Evolutionary conservation across 2,797 vertebrate genomes (phyloP).

Genomic region (Chaetodon trifasciatus): DNA sequence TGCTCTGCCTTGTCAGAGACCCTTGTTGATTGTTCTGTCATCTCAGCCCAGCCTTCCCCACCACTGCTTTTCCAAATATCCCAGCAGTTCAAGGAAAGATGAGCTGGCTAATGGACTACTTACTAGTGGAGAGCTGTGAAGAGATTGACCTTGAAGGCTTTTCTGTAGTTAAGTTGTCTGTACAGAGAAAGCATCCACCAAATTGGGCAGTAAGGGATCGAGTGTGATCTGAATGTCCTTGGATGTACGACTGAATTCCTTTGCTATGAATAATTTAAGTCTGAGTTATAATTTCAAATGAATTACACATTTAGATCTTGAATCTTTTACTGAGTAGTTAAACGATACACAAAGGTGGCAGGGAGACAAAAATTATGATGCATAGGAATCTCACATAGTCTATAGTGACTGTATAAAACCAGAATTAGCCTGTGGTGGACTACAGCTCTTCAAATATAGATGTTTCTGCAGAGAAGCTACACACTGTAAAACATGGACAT

Average conservation of each 20-base stretch:
- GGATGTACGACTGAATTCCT: not conserved
- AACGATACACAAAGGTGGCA: not conserved
- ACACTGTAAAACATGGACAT: no score
- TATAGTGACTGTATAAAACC: not conserved
- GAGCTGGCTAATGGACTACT: conserved; percentile 74
- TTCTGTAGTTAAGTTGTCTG: conserved; percentile 41
- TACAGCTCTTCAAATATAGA: no score
- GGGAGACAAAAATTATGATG: not conserved
- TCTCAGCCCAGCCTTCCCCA: conserved; percentile 68
- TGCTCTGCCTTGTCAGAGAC: conserved; percentile 79
- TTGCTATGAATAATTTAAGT: not conserved
- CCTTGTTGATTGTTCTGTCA: conserved; percentile 81
- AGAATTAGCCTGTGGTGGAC: no score
- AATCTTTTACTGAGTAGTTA: not conserved
- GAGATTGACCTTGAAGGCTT: conserved; percentile 67
- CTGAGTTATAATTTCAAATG: conserved; percentile 5
- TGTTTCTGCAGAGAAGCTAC: no score
- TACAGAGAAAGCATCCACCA: conserved; percentile 8
- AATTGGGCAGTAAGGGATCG: not conserved
- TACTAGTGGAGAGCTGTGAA: conserved; percentile 47
- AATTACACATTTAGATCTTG: not conserved
- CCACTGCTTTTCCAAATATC: conserved; percentile 59
- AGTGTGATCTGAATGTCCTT: not conserved
- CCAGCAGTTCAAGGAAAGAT: conserved; percentile 70
- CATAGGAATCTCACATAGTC: not conserved